A percentile compares a stretch with the other conserved stretches of the same genome.
phyloP scores from a whole-genome alignment of 2,797 vertebrate species.

The Cichlasoma orientale region DNA sequence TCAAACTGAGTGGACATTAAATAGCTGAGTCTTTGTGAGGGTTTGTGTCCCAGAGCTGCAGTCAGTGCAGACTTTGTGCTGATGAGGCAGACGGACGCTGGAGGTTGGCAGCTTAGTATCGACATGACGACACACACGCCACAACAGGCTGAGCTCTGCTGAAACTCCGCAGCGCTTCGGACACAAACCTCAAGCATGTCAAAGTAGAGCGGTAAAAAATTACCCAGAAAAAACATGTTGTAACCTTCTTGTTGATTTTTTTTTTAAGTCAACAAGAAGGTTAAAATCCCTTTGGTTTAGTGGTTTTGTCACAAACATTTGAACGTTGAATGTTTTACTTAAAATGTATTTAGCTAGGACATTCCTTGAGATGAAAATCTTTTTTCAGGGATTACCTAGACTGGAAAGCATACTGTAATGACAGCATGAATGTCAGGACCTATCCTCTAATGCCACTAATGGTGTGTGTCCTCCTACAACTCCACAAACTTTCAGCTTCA shows the following conservation, averaged over 20 bases:
- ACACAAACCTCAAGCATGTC: not conserved
- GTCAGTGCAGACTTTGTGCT: conserved; percentile 52
- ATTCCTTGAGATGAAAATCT: not conserved
- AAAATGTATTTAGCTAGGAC: not conserved
- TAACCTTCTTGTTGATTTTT: not conserved
- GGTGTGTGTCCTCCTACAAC: not conserved
- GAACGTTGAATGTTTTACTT: not conserved
- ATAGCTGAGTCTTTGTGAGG: conserved; percentile 25
- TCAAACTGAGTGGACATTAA: conserved; percentile 26
- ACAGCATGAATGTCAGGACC: too few relatives aligned
- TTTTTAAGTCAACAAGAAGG: not conserved
- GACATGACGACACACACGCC: conserved; percentile 10
- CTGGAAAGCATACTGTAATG: not conserved
- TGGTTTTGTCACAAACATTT: too few relatives aligned
- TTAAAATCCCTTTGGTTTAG: not conserved
- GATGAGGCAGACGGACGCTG: conserved; percentile 48
- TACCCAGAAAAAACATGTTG: not conserved
- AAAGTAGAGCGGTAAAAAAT: not conserved
- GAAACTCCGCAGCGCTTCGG: not conserved
- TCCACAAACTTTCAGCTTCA: not conserved
- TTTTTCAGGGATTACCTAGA: not conserved
- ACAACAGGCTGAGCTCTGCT: conserved; percentile 51
- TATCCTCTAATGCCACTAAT: not conserved
- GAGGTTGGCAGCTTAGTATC: conserved; percentile 28
- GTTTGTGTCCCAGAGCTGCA: conserved; percentile 19